Conservation (phyloP, 1,140 invertebrate species). For the Hydropsyche tenuis region DNA sequence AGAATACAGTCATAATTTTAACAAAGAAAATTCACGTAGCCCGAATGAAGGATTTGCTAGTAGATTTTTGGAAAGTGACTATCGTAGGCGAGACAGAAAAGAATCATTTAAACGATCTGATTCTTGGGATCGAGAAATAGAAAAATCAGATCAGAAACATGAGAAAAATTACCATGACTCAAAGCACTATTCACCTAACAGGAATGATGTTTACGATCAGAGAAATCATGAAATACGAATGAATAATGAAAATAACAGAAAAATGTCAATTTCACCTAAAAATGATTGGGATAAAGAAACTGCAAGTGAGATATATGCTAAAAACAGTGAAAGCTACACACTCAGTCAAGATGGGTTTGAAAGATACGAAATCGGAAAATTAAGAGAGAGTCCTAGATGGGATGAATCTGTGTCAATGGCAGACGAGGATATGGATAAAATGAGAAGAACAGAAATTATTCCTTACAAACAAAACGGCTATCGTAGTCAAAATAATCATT, state of each 20-base stretch:
- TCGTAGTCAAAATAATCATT: constrained; percentile 38
- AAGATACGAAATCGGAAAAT: constrained; percentile 55
- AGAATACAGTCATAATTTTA: constrained; percentile 27
- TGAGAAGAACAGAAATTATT: constrained; percentile 35
- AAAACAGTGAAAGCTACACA: constrained; percentile 44
- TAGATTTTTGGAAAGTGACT: constrained; percentile 49
- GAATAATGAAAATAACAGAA: constrained; percentile 42
- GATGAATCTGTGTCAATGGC: constrained; percentile 45
- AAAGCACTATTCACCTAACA: constrained; percentile 41
- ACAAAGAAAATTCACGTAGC: constrained; percentile 40
- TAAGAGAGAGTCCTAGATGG: constrained; percentile 46
- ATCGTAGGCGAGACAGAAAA: constrained; percentile 44
- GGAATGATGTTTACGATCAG: constrained; percentile 43
- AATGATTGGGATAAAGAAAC: constrained; percentile 49
- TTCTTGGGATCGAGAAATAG: constrained; percentile 49
- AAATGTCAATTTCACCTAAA: constrained; percentile 45
- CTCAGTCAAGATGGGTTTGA: constrained; percentile 58
- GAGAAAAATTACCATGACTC: constrained; percentile 39
- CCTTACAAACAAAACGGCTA: constrained; percentile 43
- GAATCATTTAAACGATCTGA: constrained; percentile 47
- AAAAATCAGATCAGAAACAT: constrained; percentile 45
- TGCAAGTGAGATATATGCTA: constrained; percentile 47
- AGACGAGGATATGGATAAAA: constrained; percentile 44
- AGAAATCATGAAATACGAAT: constrained; percentile 26
- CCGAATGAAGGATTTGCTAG: constrained; percentile 49